These are phyloP conservation scores for Metalampra italica DNA, from an alignment of 2,888 invertebrate genomes.

Conservation along the genomic window DNA sequence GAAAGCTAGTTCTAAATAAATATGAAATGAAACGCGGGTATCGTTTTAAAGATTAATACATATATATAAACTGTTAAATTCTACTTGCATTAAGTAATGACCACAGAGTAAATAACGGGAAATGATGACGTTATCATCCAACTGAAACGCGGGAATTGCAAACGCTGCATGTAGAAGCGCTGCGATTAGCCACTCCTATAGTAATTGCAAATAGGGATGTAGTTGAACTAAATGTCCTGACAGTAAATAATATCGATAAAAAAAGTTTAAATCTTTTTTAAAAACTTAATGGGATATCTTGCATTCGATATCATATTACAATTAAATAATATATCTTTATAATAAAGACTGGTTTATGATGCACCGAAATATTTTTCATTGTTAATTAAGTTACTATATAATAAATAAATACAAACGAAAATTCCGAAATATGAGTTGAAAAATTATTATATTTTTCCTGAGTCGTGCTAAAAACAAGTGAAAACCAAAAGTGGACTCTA, in stretches of 20 bases:
- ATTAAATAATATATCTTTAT: too few relatives aligned
- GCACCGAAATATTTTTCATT: too few relatives aligned
- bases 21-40: too few relatives aligned
- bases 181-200: slow-evolving; percentile 27
- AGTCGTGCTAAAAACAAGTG: too few relatives aligned
- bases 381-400: too few relatives aligned
- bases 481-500: too few relatives aligned
- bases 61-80: not conserved
- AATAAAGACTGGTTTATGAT: too few relatives aligned
- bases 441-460: too few relatives aligned
- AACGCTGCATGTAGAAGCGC: slow-evolving; percentile 4
- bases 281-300: not conserved
- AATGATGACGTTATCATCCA: slow-evolving; percentile 1
- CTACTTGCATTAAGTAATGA: not conserved
- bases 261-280: not conserved
- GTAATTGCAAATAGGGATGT: slow-evolving; percentile 25
- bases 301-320: not conserved
- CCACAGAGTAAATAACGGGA: not conserved
- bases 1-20: too few relatives aligned
- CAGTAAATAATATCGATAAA: slow-evolving; percentile 1
- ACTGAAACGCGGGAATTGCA: slow-evolving; percentile 4
- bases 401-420: too few relatives aligned
- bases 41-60: too few relatives aligned
- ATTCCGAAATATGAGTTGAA: not conserved
- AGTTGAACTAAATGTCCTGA: slow-evolving; percentile 2